These are phyloP conservation scores for Microctenopoma steveboyesi DNA, from an alignment of 2,797 vertebrate species.

Conservation along the genomic window DNA sequence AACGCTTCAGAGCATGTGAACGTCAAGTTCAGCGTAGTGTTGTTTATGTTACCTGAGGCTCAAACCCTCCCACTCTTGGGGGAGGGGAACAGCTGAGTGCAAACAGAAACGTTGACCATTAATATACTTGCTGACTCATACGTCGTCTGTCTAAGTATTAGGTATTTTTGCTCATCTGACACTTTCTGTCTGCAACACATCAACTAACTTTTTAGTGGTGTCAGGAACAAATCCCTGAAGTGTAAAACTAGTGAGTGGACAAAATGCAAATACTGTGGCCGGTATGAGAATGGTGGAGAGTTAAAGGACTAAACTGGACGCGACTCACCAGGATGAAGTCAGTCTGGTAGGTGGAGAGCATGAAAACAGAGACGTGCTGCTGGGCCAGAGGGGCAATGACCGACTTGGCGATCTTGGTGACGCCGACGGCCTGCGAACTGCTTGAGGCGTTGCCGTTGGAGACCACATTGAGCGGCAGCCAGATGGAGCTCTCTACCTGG, in stretches of 20 bases:
- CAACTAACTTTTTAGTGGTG: slow-evolving; percentile 42
- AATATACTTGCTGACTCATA: slow-evolving; percentile 55
- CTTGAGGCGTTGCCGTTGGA: slow-evolving; percentile 88
- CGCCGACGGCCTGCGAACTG: slow-evolving; percentile 91
- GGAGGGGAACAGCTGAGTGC: background rate
- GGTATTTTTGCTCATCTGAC: slow-evolving; percentile 52
- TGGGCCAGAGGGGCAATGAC: slow-evolving; percentile 94
- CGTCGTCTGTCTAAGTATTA: slow-evolving; percentile 21
- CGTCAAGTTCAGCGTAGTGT: background rate
- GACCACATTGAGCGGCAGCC: slow-evolving; percentile 94
- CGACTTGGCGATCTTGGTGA: slow-evolving; percentile 96
- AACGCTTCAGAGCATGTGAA: background rate
- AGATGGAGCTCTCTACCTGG: slow-evolving; percentile 91
- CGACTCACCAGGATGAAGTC: slow-evolving; percentile 94
- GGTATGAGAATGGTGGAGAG: background rate
- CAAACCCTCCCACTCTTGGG: background rate
- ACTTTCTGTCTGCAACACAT: slow-evolving; percentile 55
- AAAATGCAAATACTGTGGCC: slow-evolving; percentile 15
- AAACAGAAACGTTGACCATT: slow-evolving; percentile 20
- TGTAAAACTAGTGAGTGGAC: slow-evolving; percentile 19
- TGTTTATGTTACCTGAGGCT: background rate
- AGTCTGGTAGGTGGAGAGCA: slow-evolving; percentile 98
- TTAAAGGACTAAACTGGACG: background rate
- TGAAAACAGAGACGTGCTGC: slow-evolving; percentile 96
- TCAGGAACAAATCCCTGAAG: slow-evolving; percentile 26